Conservation (phyloP, 2,888 invertebrate species). For the Agrypnus murinus region DNA sequence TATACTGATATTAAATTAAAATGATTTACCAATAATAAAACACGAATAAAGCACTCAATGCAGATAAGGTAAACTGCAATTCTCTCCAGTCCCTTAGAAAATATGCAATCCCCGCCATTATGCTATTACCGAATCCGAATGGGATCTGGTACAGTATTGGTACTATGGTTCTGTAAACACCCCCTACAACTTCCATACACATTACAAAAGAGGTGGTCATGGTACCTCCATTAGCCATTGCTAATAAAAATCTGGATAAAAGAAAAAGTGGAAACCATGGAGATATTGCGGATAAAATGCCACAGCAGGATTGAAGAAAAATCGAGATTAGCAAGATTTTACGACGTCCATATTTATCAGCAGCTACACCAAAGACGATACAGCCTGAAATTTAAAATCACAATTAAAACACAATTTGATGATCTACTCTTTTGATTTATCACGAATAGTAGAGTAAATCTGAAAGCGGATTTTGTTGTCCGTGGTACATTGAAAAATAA, state of each 20-base stretch:
- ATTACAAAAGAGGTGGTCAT: conserved; percentile 80
- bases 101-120: conserved; percentile 76
- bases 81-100: conserved; percentile 77
- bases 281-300: conserved; percentile 73
- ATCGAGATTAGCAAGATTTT: conserved; percentile 75
- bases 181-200: conserved; percentile 78
- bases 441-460: too few relatives aligned
- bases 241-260: conserved; percentile 74
- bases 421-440: too few relatives aligned
- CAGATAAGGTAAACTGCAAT: conserved; percentile 74
- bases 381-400: conserved; percentile 69
- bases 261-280: conserved; percentile 75
- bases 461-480: too few relatives aligned
- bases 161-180: conserved; percentile 76
- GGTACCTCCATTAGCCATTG: conserved; percentile 77
- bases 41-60: conserved; percentile 73
- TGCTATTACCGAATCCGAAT: conserved; percentile 76
- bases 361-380: conserved; percentile 75
- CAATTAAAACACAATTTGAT: too few relatives aligned
- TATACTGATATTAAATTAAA: conserved; percentile 5
- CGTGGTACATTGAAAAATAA: too few relatives aligned
- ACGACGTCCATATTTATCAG: conserved; percentile 78
- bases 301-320: conserved; percentile 73
- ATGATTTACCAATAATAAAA: conserved; percentile 71
- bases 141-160: conserved; percentile 79